phyloP scores from a whole-genome alignment of 2,888 invertebrate genomes.

The Metallyticus violacea region DNA sequence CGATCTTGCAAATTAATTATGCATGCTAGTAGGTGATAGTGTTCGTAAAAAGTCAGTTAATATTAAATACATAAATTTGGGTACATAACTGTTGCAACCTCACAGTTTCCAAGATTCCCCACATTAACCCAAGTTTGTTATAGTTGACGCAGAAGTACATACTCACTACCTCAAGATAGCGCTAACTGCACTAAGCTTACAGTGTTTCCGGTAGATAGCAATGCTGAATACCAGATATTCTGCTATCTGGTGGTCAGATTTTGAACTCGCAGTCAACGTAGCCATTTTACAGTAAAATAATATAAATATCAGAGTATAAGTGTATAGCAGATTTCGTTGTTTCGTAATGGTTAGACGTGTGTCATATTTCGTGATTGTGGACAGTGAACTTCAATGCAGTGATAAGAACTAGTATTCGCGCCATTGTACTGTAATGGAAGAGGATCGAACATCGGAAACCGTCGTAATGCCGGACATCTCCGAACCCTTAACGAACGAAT shows the following conservation, averaged over 20 bases:
- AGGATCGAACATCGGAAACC: constrained; percentile 49
- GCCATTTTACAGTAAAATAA: constrained; percentile 22
- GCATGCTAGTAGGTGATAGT: no score
- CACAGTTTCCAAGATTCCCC: no score
- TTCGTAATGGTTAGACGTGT: not conserved
- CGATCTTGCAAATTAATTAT: no score
- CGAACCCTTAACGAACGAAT: constrained; percentile 51
- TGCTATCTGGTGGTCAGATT: not conserved
- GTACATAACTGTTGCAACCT: no score
- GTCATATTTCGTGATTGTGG: not conserved
- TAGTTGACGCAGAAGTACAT: no score
- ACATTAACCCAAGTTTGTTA: no score
- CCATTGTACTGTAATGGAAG: constrained; percentile 42
- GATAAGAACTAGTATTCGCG: constrained; percentile 20
- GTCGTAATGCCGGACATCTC: constrained; percentile 52
- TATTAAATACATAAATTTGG: no score
- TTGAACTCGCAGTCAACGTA: not conserved
- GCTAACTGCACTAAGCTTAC: no score
- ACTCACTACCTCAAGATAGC: no score
- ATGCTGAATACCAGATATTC: not conserved
- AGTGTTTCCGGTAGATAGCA: not conserved
- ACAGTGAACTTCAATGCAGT: not conserved
- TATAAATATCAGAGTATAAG: not conserved
- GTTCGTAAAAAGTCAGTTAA: no score
- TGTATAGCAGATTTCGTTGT: not conserved